Evolutionary conservation across 2,797 vertebrate genomes (phyloP).

Genomic region (Bovichtus variegatus): DNA sequence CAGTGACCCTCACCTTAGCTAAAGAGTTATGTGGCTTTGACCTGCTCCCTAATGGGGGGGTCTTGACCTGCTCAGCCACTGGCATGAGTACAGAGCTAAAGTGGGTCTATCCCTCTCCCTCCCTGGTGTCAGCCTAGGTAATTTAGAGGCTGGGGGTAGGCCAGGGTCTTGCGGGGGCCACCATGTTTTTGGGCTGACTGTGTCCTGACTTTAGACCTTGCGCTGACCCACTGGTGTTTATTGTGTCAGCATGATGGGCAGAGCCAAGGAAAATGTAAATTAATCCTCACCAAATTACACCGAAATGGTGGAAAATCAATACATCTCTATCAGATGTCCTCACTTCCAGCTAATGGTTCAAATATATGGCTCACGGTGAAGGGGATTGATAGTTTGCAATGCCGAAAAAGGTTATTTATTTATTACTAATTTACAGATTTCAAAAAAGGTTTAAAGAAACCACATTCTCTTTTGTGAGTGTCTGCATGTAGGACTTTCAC

Average conservation of each 20-base stretch:
- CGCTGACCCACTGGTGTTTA: slow-evolving; percentile 73
- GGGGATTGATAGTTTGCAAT: slow-evolving; percentile 35
- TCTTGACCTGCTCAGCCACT: slow-evolving; percentile 79
- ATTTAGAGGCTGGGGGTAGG: slow-evolving; percentile 81
- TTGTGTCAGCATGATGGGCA: slow-evolving; percentile 68
- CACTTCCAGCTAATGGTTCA: slow-evolving; percentile 48
- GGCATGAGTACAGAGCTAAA: slow-evolving; percentile 70
- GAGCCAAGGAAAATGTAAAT: slow-evolving; percentile 70
- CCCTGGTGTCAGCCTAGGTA: slow-evolving; percentile 74
- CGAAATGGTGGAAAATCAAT: slow-evolving; percentile 69
- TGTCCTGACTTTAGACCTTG: slow-evolving; percentile 72
- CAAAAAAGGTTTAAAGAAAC: neutral
- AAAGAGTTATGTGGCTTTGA: slow-evolving; percentile 89
- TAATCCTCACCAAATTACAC: slow-evolving; percentile 80
- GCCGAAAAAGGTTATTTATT: slow-evolving; percentile 19
- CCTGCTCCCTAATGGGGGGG: slow-evolving; percentile 82
- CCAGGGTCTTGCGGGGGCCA: slow-evolving; percentile 59
- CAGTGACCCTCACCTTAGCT: slow-evolving; percentile 87
- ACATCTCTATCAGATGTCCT: slow-evolving; percentile 58
- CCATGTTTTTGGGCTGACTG: slow-evolving; percentile 59
- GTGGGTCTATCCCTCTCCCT: slow-evolving; percentile 57
- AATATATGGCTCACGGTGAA: slow-evolving; percentile 43
- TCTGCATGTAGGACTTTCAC: slow-evolving; percentile 26
- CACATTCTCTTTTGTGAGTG: slow-evolving; percentile 14
- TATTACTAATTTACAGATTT: slow-evolving; percentile 15